These are phyloP conservation scores for Phymastichus coffea DNA, from an alignment of 1,140 invertebrate species.

Conservation along the genomic window DNA sequence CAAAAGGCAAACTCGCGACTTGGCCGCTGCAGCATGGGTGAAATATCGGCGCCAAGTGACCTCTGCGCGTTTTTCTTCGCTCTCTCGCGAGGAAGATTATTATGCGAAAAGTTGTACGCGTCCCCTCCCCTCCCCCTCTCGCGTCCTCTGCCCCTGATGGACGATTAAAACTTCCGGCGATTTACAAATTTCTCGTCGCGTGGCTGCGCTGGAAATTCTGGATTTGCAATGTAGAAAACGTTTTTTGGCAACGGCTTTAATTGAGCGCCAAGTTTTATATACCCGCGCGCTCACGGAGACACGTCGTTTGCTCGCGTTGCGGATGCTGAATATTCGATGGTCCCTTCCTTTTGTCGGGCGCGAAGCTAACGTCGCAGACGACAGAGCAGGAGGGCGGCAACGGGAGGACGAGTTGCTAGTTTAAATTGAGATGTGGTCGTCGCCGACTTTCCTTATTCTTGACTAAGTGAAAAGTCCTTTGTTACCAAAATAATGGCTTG, in stretches of 20 bases:
- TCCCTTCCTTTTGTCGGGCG: too few relatives aligned
- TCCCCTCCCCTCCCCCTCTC: constrained; percentile 30
- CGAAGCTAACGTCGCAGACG: too few relatives aligned
- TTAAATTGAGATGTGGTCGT: too few relatives aligned
- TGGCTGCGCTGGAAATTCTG: background rate
- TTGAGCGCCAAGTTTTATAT: constrained; percentile 3
- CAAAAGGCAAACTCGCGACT: background rate
- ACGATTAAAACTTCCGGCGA: constrained; percentile 49
- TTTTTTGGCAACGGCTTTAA: background rate
- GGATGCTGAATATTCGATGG: background rate
- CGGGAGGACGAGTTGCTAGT: too few relatives aligned
- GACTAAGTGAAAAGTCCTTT: too few relatives aligned
- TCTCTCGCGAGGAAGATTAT: constrained; percentile 38
- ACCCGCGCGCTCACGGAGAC: background rate
- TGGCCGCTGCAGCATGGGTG: background rate
- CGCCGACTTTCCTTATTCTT: too few relatives aligned
- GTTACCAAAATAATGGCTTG: too few relatives aligned
- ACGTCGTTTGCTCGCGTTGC: too few relatives aligned
- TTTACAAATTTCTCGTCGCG: too few relatives aligned
- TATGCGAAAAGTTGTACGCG: constrained; percentile 52
- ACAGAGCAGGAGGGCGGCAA: too few relatives aligned
- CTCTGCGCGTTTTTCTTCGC: background rate
- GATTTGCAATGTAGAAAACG: constrained; percentile 8
- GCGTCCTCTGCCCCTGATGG: constrained; percentile 46
- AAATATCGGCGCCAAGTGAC: background rate